These are phyloP conservation scores for Acanthopleura granulata DNA, from an alignment of 2,888 invertebrate species.

Conservation along the genomic window DNA sequence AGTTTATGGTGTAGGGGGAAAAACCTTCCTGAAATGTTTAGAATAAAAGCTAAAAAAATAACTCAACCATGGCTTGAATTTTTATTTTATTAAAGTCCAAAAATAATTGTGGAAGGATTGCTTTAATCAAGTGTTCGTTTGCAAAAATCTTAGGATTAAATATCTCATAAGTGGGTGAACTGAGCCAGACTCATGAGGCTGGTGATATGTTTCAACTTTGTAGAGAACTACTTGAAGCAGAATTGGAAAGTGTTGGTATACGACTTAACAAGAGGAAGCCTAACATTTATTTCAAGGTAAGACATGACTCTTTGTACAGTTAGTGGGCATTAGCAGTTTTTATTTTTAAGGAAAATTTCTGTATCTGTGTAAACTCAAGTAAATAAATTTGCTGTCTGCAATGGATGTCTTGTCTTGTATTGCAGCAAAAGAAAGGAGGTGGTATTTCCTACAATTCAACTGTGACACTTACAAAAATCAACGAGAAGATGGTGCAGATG, in stretches of 20 bases:
- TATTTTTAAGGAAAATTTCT: too few relatives aligned
- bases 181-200: too few relatives aligned
- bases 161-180: too few relatives aligned
- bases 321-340: too few relatives aligned
- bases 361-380: not conserved
- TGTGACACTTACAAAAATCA: conserved; percentile 90
- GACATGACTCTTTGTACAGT: not conserved
- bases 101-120: too few relatives aligned
- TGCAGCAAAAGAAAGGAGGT: conserved; percentile 91
- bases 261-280: conserved; percentile 94
- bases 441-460: conserved; percentile 98
- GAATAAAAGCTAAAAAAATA: too few relatives aligned
- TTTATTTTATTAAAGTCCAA: too few relatives aligned
- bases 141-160: too few relatives aligned
- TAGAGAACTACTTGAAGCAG: conserved; percentile 87
- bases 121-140: too few relatives aligned
- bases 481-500: conserved; percentile 97
- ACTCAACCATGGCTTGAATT: too few relatives aligned
- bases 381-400: not conserved
- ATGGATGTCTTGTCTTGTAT: conserved; percentile 22
- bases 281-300: conserved; percentile 97
- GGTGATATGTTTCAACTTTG: conserved; percentile 21
- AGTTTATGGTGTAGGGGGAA: too few relatives aligned
- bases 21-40: too few relatives aligned
- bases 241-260: conserved; percentile 98